Conservation (phyloP, 2,797 vertebrate species). For the Sebastes dallii region DNA sequence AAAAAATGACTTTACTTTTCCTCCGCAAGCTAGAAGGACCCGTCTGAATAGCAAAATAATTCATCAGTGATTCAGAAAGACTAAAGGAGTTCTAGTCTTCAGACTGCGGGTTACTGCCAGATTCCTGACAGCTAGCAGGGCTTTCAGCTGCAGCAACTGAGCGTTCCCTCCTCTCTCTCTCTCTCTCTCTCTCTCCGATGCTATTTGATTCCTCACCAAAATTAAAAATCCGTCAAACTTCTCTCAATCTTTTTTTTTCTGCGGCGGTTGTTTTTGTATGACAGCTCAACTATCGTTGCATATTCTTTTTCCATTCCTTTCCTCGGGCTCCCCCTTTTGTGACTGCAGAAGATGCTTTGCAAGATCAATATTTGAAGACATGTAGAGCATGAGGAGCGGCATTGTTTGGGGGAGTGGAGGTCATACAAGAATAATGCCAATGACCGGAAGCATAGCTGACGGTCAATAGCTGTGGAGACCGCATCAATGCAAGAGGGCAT, state of each 20-base stretch:
- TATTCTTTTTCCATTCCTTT: constrained; percentile 22
- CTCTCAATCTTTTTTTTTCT: not conserved
- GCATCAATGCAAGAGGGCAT: constrained; percentile 16
- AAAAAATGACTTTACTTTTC: constrained; percentile 45
- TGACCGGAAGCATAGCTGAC: constrained; percentile 72
- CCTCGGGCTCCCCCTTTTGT: constrained; percentile 33
- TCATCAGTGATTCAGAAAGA: constrained; percentile 64
- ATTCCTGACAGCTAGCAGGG: constrained; percentile 58
- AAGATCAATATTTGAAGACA: constrained; percentile 77
- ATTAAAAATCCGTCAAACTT: constrained; percentile 59
- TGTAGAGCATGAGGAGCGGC: constrained; percentile 66
- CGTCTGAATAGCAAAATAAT: constrained; percentile 67
- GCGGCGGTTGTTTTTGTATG: constrained; percentile 9
- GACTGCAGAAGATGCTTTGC: constrained; percentile 31
- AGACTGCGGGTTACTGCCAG: constrained; percentile 56
- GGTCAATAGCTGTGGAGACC: constrained; percentile 43
- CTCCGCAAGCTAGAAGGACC: constrained; percentile 41
- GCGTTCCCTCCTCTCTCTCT: not conserved
- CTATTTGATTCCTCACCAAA: constrained; percentile 58
- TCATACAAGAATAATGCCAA: constrained; percentile 55
- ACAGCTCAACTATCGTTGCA: constrained; percentile 3
- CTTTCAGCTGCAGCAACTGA: constrained; percentile 49
- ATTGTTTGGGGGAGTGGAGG: constrained; percentile 52
- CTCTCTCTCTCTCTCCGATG: not conserved
- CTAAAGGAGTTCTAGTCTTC: constrained; percentile 63